Evolutionary conservation across 2,888 invertebrate genomes (phyloP).

Genomic region (Erynnis tages): DNA sequence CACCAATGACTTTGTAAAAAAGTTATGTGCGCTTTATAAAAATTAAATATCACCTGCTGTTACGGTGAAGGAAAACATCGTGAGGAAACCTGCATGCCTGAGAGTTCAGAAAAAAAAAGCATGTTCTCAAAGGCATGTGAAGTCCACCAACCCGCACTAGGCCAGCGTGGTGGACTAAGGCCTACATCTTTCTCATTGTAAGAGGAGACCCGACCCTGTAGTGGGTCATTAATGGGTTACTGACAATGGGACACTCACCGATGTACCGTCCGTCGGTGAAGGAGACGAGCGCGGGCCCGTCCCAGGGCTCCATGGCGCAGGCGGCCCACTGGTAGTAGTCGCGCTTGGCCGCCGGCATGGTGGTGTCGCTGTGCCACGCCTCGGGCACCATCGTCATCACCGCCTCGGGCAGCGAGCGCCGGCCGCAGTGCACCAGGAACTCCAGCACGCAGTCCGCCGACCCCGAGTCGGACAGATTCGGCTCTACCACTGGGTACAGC

Average conservation of each 20-base stretch:
- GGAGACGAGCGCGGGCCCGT: conserved; percentile 97
- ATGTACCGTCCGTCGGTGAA: conserved; percentile 99
- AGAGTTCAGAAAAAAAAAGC: too few relatives aligned
- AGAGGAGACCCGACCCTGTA: too few relatives aligned
- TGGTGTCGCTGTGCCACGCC: conserved; percentile 97
- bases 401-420: conserved; percentile 95
- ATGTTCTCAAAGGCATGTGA: too few relatives aligned
- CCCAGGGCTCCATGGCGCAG: conserved; percentile 99
- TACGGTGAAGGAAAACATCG: too few relatives aligned
- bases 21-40: too few relatives aligned
- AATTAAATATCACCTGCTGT: too few relatives aligned
- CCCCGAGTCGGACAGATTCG: conserved; percentile 98
- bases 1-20: too few relatives aligned
- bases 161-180: too few relatives aligned
- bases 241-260: conserved; percentile 77
- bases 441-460: conserved; percentile 98
- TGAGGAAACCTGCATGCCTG: too few relatives aligned
- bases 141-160: too few relatives aligned
- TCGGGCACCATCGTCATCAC: conserved; percentile 99
- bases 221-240: too few relatives aligned
- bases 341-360: conserved; percentile 95
- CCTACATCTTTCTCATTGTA: too few relatives aligned
- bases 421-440: conserved; percentile 96
- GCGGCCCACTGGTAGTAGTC: conserved; percentile 99
- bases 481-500: conserved; percentile 98